Evolutionary conservation across 2,888 invertebrate genomes (phyloP).

Genomic region (Rhamphomyia laevipes): DNA sequence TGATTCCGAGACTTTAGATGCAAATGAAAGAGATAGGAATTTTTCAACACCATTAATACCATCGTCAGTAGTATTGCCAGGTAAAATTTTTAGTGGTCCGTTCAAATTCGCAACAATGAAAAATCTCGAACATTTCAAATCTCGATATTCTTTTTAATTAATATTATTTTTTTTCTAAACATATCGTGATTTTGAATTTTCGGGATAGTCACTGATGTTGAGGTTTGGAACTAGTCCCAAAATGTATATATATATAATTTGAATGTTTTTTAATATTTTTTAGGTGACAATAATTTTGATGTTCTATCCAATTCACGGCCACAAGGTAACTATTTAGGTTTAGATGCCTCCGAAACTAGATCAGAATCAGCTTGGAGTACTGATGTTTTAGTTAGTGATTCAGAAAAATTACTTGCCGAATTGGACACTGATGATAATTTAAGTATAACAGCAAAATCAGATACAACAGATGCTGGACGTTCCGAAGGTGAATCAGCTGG

Average conservation of each 20-base stretch:
- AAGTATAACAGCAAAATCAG: conserved; percentile 60
- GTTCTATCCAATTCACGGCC: conserved; percentile 24
- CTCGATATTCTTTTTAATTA: too few relatives aligned
- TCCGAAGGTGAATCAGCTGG: conserved; percentile 23
- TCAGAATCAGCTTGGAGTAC: conserved; percentile 97
- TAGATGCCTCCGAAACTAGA: conserved; percentile 82
- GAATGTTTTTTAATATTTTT: conserved; percentile 30
- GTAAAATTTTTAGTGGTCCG: not conserved
- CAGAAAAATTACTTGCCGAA: conserved; percentile 73
- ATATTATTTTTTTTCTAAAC: too few relatives aligned
- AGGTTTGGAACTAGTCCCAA: too few relatives aligned
- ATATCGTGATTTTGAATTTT: too few relatives aligned
- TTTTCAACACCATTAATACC: conserved; percentile 39
- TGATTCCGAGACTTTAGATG: conserved; percentile 88
- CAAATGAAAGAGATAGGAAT: conserved; percentile 48
- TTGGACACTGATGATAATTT: conserved; percentile 54
- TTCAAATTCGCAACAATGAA: too few relatives aligned
- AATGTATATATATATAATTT: not conserved
- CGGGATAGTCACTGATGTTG: too few relatives aligned
- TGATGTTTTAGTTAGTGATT: conserved; percentile 88
- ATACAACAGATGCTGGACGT: conserved; percentile 53
- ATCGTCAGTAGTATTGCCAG: conserved; percentile 36
- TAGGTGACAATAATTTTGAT: conserved; percentile 37
- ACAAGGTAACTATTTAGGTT: conserved; percentile 32
- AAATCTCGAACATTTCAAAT: too few relatives aligned